These are phyloP conservation scores for Himalopsyche anomala DNA, from an alignment of 2,888 invertebrate species.

Conservation along the genomic window DNA sequence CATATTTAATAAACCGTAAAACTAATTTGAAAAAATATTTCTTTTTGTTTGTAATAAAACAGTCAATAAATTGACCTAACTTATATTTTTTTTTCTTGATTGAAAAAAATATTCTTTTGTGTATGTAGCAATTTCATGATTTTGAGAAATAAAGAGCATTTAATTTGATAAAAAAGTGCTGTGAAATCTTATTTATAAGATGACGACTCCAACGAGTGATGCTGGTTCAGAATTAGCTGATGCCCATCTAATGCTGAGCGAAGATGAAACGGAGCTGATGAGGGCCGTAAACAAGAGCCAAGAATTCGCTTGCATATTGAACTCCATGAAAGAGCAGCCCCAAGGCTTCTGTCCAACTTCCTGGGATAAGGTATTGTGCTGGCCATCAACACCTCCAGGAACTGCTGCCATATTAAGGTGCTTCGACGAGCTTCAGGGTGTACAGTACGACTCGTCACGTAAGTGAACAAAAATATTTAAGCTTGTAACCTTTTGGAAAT, in stretches of 20 bases:
- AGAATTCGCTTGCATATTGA: conserved; percentile 48
- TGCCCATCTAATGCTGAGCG: conserved; percentile 35
- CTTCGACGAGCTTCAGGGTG: conserved; percentile 86
- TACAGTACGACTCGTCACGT: conserved; percentile 89
- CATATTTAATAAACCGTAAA: too few relatives aligned
- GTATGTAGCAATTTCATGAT: neutral
- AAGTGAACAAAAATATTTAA: conserved; percentile 73
- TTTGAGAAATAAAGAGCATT: neutral
- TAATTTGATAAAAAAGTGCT: neutral
- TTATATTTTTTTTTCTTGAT: too few relatives aligned
- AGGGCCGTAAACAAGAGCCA: conserved; percentile 49
- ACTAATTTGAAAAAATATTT: too few relatives aligned
- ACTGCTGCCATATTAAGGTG: conserved; percentile 85
- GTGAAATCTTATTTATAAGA: neutral
- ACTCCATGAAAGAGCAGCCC: conserved; percentile 18
- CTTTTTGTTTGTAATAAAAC: too few relatives aligned
- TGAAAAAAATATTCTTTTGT: neutral
- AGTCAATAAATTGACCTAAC: too few relatives aligned
- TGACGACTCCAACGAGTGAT: neutral
- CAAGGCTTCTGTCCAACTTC: conserved; percentile 79
- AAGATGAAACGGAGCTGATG: conserved; percentile 46
- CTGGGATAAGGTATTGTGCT: conserved; percentile 88
- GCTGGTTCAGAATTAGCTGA: neutral
- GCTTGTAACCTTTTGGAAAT: too few relatives aligned
- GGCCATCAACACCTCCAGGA: conserved; percentile 87